These are phyloP conservation scores for Agelastica alni DNA, from an alignment of 2,888 invertebrate species.

Conservation along the genomic window DNA sequence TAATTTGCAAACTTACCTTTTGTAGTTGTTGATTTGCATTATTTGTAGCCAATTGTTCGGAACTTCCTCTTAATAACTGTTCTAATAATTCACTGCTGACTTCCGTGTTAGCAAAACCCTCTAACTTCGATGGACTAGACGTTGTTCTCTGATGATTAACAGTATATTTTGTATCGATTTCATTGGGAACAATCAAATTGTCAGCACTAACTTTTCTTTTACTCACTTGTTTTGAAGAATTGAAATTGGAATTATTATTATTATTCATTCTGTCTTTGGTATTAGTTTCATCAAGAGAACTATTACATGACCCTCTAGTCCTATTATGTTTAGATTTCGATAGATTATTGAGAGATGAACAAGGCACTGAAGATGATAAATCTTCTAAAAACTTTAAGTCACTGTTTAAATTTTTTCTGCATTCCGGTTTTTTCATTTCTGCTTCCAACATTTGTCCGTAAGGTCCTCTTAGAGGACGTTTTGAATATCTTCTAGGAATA, in stretches of 20 bases:
- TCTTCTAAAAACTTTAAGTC: slow-evolving; percentile 63
- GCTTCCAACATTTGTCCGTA: slow-evolving; percentile 82
- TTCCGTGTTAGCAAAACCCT: slow-evolving; percentile 60
- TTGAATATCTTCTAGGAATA: slow-evolving; percentile 70
- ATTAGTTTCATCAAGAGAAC: slow-evolving; percentile 60
- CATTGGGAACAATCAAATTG: slow-evolving; percentile 43
- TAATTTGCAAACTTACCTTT: slow-evolving; percentile 52
- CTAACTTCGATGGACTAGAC: slow-evolving; percentile 78
- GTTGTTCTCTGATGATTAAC: slow-evolving; percentile 76
- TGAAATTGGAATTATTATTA: slow-evolving; percentile 34
- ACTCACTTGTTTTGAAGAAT: slow-evolving; percentile 40
- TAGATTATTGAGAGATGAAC: slow-evolving; percentile 34
- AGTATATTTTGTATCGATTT: slow-evolving; percentile 53
- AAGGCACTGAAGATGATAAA: slow-evolving; percentile 43
- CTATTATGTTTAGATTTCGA: slow-evolving; percentile 47
- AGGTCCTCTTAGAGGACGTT: slow-evolving; percentile 74
- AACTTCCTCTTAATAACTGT: slow-evolving; percentile 77
- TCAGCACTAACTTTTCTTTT: slow-evolving; percentile 57
- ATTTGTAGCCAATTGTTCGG: slow-evolving; percentile 73
- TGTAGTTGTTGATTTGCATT: slow-evolving; percentile 49
- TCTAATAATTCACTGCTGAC: slow-evolving; percentile 73
- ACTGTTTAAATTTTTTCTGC: slow-evolving; percentile 60
- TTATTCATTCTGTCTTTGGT: slow-evolving; percentile 30
- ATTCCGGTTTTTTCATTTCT: slow-evolving; percentile 75
- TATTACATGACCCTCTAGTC: slow-evolving; percentile 58